phyloP scores from a whole-genome alignment of 2,888 invertebrate genomes.

The Ichneumon xanthorius region DNA sequence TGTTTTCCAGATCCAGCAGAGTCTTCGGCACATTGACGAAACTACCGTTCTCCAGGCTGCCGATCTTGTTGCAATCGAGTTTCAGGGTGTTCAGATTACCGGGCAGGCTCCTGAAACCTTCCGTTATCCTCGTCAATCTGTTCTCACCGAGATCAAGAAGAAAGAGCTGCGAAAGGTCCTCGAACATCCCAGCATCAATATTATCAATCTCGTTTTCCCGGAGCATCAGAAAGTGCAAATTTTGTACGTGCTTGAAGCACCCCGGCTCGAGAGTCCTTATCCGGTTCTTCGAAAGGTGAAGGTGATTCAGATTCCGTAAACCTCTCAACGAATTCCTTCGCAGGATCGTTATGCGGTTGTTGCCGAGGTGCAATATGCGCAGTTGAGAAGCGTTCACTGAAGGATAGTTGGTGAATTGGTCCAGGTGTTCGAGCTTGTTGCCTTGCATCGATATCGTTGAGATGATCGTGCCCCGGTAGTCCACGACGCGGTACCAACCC shows the following conservation, averaged over 20 bases:
- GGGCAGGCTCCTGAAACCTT: neutral
- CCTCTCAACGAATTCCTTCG: conserved; percentile 27
- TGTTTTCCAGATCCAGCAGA: neutral
- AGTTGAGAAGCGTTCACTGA: too few relatives aligned
- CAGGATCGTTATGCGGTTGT: conserved; percentile 26
- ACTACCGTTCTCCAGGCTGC: neutral
- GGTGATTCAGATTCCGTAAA: conserved; percentile 54
- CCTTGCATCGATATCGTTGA: conserved; percentile 68
- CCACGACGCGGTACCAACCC: conserved; percentile 73
- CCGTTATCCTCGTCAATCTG: neutral
- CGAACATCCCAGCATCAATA: neutral
- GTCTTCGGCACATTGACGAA: neutral
- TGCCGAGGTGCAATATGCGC: neutral
- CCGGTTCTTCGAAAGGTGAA: conserved; percentile 67
- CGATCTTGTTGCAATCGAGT: neutral
- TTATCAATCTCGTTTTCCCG: conserved; percentile 64
- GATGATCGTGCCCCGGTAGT: conserved; percentile 36
- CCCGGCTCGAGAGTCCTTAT: conserved; percentile 41
- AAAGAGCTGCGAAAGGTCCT: neutral
- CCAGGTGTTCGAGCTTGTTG: conserved; percentile 71
- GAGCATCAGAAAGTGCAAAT: conserved; percentile 80
- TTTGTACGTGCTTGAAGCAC: conserved; percentile 13
- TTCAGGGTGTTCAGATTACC: neutral
- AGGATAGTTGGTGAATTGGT: conserved; percentile 34
- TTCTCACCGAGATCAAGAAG: conserved; percentile 2